Evolutionary conservation across 2,888 invertebrate genomes (phyloP).

Genomic region (Dryadula phaetusa): DNA sequence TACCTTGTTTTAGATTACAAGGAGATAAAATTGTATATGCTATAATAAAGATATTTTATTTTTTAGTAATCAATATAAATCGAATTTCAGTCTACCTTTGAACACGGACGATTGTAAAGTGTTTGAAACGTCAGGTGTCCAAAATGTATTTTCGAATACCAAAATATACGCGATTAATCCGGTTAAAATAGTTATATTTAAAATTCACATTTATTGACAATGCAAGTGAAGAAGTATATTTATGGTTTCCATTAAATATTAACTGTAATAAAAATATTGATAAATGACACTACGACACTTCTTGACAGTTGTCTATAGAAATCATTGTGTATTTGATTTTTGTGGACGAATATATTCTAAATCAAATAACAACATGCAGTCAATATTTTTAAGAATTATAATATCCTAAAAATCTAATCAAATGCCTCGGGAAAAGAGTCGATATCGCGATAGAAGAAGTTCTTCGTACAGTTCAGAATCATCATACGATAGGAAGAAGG

Average conservation of each 20-base stretch:
- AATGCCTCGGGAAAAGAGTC: constrained; percentile 78
- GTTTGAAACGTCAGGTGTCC: too few relatives aligned
- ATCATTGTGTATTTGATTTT: not conserved
- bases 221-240: not conserved
- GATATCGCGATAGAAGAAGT: constrained; percentile 73
- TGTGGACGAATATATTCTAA: not conserved
- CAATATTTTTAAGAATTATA: not conserved
- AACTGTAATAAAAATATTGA: constrained; percentile 2
- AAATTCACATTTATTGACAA: not conserved
- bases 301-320: constrained; percentile 1
- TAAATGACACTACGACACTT: not conserved
- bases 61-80: too few relatives aligned
- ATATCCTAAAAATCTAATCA: constrained; percentile 8
- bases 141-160: too few relatives aligned
- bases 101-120: too few relatives aligned
- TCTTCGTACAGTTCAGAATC: constrained; percentile 75
- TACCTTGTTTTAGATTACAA: too few relatives aligned
- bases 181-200: too few relatives aligned
- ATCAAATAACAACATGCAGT: not conserved
- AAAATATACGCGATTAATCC: too few relatives aligned
- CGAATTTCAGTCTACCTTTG: too few relatives aligned
- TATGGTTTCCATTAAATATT: not conserved
- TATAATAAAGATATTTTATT: too few relatives aligned
- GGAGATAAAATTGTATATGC: too few relatives aligned
- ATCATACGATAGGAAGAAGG: constrained; percentile 72